phyloP scores from a whole-genome alignment of 2,113 vertebrate genomes.

The Neogobius melanostomus region DNA sequence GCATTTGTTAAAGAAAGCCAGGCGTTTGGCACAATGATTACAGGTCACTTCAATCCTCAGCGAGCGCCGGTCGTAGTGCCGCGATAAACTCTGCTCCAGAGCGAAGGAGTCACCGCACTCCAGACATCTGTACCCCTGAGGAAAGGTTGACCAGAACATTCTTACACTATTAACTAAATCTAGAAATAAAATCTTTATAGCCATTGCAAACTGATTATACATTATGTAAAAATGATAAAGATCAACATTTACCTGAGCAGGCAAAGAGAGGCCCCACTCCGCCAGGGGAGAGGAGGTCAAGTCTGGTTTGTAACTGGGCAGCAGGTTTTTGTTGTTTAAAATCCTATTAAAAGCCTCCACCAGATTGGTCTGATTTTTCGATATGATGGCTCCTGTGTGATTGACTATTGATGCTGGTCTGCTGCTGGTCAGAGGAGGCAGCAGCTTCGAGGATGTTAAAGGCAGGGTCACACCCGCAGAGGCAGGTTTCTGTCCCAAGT shows the following conservation, averaged over 20 bases:
- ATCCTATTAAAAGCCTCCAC: conserved; percentile 97
- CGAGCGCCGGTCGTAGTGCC: conserved; percentile 93
- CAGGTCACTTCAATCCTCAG: conserved; percentile 97
- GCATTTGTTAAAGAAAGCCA: conserved; percentile 98
- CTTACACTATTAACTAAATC: background rate
- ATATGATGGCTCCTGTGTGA: conserved; percentile 84
- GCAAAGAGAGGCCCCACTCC: conserved; percentile 86
- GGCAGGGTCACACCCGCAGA: conserved; percentile 64
- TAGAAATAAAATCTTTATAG: background rate
- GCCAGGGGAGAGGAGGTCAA: conserved; percentile 77
- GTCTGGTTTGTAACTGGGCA: conserved; percentile 91
- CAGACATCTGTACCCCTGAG: conserved; percentile 87
- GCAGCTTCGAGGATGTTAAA: conserved; percentile 22
- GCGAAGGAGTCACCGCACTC: conserved; percentile 94
- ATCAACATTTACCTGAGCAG: conserved; percentile 58
- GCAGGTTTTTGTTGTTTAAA: conserved; percentile 92
- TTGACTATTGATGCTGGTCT: conserved; percentile 75
- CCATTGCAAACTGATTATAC: background rate
- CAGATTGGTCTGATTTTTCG: conserved; percentile 90
- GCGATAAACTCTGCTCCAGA: conserved; percentile 88
- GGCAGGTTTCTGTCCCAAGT: conserved; percentile 76
- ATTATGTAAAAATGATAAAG: background rate
- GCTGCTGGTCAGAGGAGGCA: conserved; percentile 61
- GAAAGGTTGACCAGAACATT: conserved; percentile 11
- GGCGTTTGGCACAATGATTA: conserved; percentile 92